Conservation (phyloP, 2,113 vertebrate genomes). For the Connochaetes taurinus region DNA sequence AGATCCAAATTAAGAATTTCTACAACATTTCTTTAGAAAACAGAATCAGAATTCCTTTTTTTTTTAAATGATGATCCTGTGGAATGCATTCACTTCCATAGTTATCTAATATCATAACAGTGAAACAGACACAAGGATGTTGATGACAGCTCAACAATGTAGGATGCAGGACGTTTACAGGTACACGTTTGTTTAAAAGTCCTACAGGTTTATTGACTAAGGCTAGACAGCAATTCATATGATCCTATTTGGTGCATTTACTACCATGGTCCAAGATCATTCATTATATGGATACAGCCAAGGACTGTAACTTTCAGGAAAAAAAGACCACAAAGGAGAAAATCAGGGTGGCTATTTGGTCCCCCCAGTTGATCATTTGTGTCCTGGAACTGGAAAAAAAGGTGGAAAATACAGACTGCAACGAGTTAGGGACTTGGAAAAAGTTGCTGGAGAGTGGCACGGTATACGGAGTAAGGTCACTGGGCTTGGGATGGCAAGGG, state of each 20-base stretch:
- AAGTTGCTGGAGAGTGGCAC: slow-evolving; percentile 71
- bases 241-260: slow-evolving; percentile 77
- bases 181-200: slow-evolving; percentile 71
- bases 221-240: slow-evolving; percentile 79
- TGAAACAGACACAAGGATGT: slow-evolving; percentile 72
- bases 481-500: slow-evolving; percentile 72
- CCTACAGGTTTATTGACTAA: slow-evolving; percentile 80
- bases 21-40: slow-evolving; percentile 78
- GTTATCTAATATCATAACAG: slow-evolving; percentile 71
- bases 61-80: slow-evolving; percentile 62
- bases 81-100: slow-evolving; percentile 70
- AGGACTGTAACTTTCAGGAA: slow-evolving; percentile 59
- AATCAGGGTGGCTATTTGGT: slow-evolving; percentile 69
- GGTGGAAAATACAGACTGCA: slow-evolving; percentile 72
- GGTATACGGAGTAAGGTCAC: slow-evolving; percentile 72
- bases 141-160: slow-evolving; percentile 70
- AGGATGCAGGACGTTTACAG: slow-evolving; percentile 73
- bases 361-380: slow-evolving; percentile 51
- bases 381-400: slow-evolving; percentile 71
- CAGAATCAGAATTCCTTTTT: slow-evolving; percentile 64
- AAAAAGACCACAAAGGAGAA: slow-evolving; percentile 67
- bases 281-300: slow-evolving; percentile 66
- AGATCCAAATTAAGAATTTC: slow-evolving; percentile 80
- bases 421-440: slow-evolving; percentile 67
- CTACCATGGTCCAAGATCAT: slow-evolving; percentile 68